phyloP scores from a whole-genome alignment of 2,113 vertebrate species.

The Trochalopteron elliotii region DNA sequence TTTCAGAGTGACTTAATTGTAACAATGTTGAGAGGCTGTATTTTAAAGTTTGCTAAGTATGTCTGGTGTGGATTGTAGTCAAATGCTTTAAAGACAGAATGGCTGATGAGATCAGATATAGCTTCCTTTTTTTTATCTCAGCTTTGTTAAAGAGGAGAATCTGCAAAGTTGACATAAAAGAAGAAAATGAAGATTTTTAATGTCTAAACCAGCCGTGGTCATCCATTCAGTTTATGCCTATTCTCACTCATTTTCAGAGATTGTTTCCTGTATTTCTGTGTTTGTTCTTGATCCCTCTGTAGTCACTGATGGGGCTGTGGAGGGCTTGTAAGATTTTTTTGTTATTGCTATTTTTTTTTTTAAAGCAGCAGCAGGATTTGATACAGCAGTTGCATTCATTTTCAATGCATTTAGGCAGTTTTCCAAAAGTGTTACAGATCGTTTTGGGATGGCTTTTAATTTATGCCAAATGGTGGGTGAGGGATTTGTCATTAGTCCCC shows the following conservation, averaged over 20 bases:
- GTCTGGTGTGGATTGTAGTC: constrained; percentile 72
- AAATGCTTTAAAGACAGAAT: constrained; percentile 72
- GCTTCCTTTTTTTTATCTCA: constrained; percentile 18
- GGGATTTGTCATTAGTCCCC: not conserved
- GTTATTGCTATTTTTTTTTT: not conserved
- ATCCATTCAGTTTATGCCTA: not conserved
- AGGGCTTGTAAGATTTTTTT: not conserved
- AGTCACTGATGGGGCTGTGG: not conserved
- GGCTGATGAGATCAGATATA: constrained; percentile 67
- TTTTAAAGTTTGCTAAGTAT: constrained; percentile 83
- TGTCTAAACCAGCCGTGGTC: not conserved
- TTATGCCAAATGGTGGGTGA: not conserved
- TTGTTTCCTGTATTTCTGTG: not conserved
- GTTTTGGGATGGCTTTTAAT: not conserved
- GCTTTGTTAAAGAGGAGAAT: constrained; percentile 25
- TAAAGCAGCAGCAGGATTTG: not conserved
- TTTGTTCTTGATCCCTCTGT: not conserved
- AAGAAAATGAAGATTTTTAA: not conserved
- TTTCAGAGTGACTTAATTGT: constrained; percentile 87
- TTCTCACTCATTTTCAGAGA: not conserved
- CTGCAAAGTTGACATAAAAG: not conserved
- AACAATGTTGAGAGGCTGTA: constrained; percentile 82
- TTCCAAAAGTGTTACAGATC: not conserved
- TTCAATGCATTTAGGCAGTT: not conserved
- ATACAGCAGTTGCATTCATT: not conserved